Evolutionary conservation across 2,113 vertebrate genomes (phyloP).

Genomic region (Phalacrocorax brasilianus): DNA sequence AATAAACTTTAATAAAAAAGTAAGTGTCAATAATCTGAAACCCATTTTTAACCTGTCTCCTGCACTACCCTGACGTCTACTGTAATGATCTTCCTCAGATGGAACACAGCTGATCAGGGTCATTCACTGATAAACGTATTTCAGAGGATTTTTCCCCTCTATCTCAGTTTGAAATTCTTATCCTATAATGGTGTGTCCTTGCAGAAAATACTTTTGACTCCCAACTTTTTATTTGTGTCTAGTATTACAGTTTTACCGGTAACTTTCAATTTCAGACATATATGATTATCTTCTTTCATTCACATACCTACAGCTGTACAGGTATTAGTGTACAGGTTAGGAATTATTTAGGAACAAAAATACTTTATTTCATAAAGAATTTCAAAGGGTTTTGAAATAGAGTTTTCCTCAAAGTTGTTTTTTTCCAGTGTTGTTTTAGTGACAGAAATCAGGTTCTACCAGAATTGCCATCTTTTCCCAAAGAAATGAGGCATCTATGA

Average conservation of each 20-base stretch:
- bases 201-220: constrained; percentile 34
- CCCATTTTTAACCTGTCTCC: constrained; percentile 70
- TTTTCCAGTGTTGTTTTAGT: background rate
- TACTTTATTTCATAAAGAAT: background rate
- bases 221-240: constrained; percentile 33
- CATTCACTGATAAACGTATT: constrained; percentile 77
- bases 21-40: constrained; percentile 73
- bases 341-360: background rate
- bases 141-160: constrained; percentile 72
- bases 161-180: constrained; percentile 71
- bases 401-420: background rate
- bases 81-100: constrained; percentile 63
- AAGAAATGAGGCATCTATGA: background rate
- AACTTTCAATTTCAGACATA: constrained; percentile 20
- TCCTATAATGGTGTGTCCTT: constrained; percentile 67
- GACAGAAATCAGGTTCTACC: background rate
- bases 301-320: background rate
- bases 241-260: background rate
- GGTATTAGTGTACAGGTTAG: background rate
- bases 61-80: constrained; percentile 51
- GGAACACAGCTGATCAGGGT: constrained; percentile 72
- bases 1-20: constrained; percentile 72
- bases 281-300: background rate
- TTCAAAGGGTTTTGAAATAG: background rate
- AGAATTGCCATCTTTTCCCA: background rate